Base-by-base conservation (phyloP, 2,113 vertebrate genomes). In the Xiphorhynchus elegans region DNA sequence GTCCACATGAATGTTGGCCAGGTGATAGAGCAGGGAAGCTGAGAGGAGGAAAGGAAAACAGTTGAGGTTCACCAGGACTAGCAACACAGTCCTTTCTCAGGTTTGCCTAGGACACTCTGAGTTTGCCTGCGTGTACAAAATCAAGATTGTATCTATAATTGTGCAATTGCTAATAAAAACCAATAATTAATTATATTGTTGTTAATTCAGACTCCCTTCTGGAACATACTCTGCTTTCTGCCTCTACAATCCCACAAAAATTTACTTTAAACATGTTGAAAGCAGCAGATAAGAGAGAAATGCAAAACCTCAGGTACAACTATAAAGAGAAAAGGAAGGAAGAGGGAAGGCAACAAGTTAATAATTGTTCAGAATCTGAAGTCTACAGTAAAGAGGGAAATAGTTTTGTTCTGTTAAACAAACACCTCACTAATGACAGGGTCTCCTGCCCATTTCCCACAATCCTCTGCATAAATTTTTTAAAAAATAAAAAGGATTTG, bases 301-400 rank as follows among this genome's bases (percentile, higher is more conserved):
- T 24, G 11, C 35, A 75, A 94, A 96, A 89, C 50, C 49, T 92
- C 80, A 83, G 29, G 49, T 79, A 40, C 89, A 84, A 84, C 60
- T 95, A 68, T 76, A 91, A 89, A 84, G 70, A 89, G 74, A 94
- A 95, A 94, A 96, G 93, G 91, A 94, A 95, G 93, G 94, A 96
- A 95, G 91, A 95, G 58, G 78, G 53, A 87, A 96, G 73, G 94
- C 62, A 82, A 76, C 63, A 79, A 91, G 81, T 89, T 97, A 95
- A 97, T 94, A 89, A 96, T 95, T 96, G 93, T 91, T 96, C 81
- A 87, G 74, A 93, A 84, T 82, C 74, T 87, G 84, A 91, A 95
- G 67, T 58, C 90, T 92, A 82, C 74, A 83, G 67, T 89, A 94
- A 94, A 85, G 84, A 87, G 53, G 81, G 89, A 97, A 95, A 97